A percentile compares a stretch with the other conserved stretches of the same genome.
Evolutionary conservation across 2,113 vertebrate genomes (phyloP).

Genomic region (Chaetodon trifascialis): DNA sequence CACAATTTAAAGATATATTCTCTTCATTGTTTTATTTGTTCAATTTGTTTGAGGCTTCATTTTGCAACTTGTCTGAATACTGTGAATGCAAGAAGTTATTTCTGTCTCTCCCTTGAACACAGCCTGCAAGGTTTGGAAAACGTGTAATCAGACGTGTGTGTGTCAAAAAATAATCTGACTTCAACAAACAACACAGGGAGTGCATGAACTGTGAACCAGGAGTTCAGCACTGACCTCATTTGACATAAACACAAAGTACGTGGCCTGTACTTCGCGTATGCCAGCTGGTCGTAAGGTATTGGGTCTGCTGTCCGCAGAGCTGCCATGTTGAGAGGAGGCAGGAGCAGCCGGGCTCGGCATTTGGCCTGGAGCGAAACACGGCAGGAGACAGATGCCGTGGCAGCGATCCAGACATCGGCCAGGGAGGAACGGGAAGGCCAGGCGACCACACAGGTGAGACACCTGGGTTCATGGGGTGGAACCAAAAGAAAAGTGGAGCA

Average conservation of each 20-base stretch:
- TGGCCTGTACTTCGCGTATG: background rate
- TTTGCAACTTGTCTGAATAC: background rate
- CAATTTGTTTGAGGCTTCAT: background rate
- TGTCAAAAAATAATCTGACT: background rate
- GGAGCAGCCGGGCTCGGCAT: slow-evolving; percentile 86
- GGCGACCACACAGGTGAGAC: slow-evolving; percentile 85
- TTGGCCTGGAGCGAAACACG: slow-evolving; percentile 86
- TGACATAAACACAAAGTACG: slow-evolving; percentile 17
- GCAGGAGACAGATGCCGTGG: slow-evolving; percentile 79
- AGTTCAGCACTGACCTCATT: background rate
- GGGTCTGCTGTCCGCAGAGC: slow-evolving; percentile 59
- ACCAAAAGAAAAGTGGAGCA: background rate
- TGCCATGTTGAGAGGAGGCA: slow-evolving; percentile 88
- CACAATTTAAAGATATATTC: too few species aligned
- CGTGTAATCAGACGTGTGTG: background rate
- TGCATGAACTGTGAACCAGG: background rate
- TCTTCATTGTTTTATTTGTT: too few species aligned
- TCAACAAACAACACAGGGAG: background rate
- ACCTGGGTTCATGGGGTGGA: background rate
- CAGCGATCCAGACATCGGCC: slow-evolving; percentile 62
- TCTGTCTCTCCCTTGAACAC: background rate
- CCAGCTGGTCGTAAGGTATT: slow-evolving; percentile 53
- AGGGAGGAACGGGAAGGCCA: slow-evolving; percentile 82
- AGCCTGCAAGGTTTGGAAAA: background rate
- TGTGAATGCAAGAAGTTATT: background rate